phyloP scores from a whole-genome alignment of 2,113 vertebrate genomes.

The Piprites chloris region DNA sequence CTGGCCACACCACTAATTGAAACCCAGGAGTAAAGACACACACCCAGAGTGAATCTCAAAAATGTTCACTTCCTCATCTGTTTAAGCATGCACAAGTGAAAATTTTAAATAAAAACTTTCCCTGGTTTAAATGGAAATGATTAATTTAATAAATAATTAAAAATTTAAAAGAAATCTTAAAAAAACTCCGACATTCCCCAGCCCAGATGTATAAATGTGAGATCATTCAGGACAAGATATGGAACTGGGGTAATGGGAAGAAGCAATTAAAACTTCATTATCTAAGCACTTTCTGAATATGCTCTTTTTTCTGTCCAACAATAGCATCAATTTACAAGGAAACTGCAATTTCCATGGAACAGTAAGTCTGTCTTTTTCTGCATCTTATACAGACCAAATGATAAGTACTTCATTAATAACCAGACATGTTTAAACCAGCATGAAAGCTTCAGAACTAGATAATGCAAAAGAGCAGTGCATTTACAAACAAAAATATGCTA shows the following conservation, averaged over 20 bases:
- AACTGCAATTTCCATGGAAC: not conserved
- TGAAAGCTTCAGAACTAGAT: not conserved
- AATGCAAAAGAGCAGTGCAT: not conserved
- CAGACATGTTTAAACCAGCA: not conserved
- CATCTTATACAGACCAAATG: not conserved
- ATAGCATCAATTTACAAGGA: not conserved
- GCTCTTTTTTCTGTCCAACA: not conserved
- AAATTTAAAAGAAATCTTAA: not conserved
- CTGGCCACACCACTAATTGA: slow-evolving; percentile 56
- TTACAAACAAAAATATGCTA: not conserved
- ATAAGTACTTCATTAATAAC: not conserved
- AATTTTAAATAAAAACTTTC: not conserved
- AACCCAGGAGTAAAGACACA: slow-evolving; percentile 38
- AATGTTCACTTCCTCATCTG: not conserved
- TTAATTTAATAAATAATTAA: not conserved
- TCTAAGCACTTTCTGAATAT: not conserved
- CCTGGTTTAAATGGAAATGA: not conserved
- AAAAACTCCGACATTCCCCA: not conserved
- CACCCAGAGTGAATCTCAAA: not conserved
- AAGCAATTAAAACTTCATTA: not conserved
- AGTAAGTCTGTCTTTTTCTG: not conserved
- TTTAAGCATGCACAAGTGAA: not conserved
- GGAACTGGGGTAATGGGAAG: not conserved
- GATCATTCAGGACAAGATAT: not conserved
- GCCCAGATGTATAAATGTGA: not conserved